These are phyloP conservation scores for Choristoneura fumiferana DNA, from an alignment of 1,140 invertebrate genomes.

Conservation along the genomic window DNA sequence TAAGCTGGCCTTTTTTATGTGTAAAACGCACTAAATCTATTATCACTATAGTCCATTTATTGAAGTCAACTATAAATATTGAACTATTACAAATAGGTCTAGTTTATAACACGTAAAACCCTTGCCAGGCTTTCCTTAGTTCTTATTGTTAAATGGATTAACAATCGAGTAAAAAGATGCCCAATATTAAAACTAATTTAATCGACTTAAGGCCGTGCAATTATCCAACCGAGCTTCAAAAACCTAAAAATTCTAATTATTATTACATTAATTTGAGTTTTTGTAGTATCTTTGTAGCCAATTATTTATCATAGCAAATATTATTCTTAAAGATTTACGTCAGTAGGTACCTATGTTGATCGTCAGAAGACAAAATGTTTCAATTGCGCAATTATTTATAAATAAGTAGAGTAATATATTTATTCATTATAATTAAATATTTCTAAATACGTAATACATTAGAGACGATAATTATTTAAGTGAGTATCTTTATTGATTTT, in stretches of 20 bases:
- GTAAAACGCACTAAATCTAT: constrained; percentile 7
- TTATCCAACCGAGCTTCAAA: background rate
- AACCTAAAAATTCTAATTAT: background rate
- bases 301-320: background rate
- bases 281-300: background rate
- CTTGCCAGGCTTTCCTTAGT: no score
- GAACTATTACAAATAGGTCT: no score
- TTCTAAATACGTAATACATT: no score
- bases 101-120: no score
- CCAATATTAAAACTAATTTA: background rate
- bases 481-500: no score
- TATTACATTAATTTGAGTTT: constrained; percentile 7
- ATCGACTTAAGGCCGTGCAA: constrained; percentile 1
- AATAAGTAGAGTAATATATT: background rate
- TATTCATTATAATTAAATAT: background rate
- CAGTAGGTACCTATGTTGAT: background rate
- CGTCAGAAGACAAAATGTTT: background rate
- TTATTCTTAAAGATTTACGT: constrained; percentile 2
- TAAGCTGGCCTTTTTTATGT: background rate
- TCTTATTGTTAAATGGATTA: no score
- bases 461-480: no score
- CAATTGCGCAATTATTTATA: background rate
- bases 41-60: constrained; percentile 1
- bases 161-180: background rate
- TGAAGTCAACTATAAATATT: background rate